A percentile compares a stretch with the other conserved stretches of the same genome.
Conservation (phyloP, 2,888 invertebrate species). For the Leptopterna dolabrata region DNA sequence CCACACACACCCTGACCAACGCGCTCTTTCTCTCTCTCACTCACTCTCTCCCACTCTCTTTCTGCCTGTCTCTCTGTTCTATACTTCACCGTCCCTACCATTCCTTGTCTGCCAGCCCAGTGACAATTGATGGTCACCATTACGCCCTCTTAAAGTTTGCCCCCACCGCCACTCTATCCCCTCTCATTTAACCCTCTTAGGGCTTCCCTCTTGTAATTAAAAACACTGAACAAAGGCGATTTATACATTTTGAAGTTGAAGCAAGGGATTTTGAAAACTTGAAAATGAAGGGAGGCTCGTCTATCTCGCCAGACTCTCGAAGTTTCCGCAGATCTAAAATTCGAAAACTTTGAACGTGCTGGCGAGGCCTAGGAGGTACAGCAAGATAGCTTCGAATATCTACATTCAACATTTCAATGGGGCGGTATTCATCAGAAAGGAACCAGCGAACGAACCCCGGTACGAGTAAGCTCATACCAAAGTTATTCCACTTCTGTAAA, state of each 20-base stretch:
- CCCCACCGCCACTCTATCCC: not conserved
- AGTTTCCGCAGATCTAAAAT: not conserved
- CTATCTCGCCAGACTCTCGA: not conserved
- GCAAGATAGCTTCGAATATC: no score
- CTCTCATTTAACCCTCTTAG: conserved; percentile 32
- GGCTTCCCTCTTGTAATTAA: conserved; percentile 43
- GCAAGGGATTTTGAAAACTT: conserved; percentile 46
- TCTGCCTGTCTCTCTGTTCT: not conserved
- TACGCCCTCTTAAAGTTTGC: conserved; percentile 50
- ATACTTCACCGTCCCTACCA: not conserved
- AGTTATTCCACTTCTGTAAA: no score
- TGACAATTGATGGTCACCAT: conserved; percentile 52
- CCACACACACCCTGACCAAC: not conserved
- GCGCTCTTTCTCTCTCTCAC: not conserved
- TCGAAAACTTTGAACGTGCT: no score
- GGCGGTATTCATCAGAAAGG: no score
- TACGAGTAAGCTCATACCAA: no score
- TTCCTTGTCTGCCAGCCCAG: conserved; percentile 21
- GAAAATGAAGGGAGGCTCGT: conserved; percentile 31
- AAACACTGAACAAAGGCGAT: conserved; percentile 49
- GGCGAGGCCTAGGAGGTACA: no score
- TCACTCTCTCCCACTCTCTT: not conserved
- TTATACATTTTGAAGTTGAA: conserved; percentile 48
- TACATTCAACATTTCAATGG: no score
- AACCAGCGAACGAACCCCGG: no score